Conservation (phyloP, 2,888 invertebrate species). For the Dasysyrphus tricinctus region DNA sequence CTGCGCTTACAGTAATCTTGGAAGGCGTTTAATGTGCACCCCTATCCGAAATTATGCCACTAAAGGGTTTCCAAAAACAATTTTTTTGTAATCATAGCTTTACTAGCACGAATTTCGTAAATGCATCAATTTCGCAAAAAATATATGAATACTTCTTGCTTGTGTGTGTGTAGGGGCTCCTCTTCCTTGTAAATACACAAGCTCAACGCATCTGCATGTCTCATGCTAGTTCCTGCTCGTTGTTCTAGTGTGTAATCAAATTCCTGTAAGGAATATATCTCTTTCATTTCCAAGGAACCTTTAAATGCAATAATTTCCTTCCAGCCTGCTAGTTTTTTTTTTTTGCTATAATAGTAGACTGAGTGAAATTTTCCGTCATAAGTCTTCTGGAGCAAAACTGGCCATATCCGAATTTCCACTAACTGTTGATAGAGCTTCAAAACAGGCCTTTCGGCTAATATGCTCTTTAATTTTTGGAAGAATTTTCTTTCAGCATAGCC, state of each 20-base stretch:
- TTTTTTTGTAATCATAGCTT: slow-evolving; percentile 76
- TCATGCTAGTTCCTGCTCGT: no score
- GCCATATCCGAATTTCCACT: slow-evolving; percentile 73
- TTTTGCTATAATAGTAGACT: slow-evolving; percentile 16
- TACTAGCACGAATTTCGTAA: slow-evolving; percentile 79
- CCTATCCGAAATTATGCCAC: not conserved
- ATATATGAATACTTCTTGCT: slow-evolving; percentile 77
- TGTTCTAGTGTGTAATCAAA: no score
- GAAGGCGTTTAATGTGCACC: slow-evolving; percentile 54
- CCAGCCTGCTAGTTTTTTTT: no score
- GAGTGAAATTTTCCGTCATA: slow-evolving; percentile 69
- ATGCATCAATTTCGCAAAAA: slow-evolving; percentile 79
- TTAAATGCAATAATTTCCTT: no score
- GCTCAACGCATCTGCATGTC: no score
- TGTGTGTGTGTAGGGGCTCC: slow-evolving; percentile 79
- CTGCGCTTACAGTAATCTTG: slow-evolving; percentile 35
- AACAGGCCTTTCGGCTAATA: no score
- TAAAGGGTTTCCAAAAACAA: slow-evolving; percentile 58
- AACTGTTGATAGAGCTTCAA: no score
- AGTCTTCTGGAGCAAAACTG: slow-evolving; percentile 76
- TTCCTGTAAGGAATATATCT: no score
- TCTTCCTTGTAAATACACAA: no score
- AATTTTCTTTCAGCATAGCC: not conserved
- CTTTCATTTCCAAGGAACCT: no score
- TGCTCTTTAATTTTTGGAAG: not conserved